Evolutionary conservation across 2,797 vertebrate genomes (phyloP).

Genomic region (Anguilla marmorata): DNA sequence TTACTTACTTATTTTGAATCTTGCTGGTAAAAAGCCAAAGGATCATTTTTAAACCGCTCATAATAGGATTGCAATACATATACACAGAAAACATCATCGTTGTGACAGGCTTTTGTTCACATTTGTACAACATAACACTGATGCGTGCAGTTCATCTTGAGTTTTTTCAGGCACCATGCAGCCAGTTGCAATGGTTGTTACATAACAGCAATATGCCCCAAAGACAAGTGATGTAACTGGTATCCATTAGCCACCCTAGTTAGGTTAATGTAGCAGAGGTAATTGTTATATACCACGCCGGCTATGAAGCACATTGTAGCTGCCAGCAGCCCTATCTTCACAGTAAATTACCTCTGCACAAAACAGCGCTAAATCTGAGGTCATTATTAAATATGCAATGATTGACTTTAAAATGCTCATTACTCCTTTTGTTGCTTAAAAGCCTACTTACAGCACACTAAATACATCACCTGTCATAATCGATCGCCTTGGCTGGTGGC

Average conservation of each 20-base stretch:
- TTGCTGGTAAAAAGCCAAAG: not conserved
- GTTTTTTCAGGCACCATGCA: not conserved
- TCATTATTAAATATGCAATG: not conserved
- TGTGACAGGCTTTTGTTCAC: not conserved
- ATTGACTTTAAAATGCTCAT: not conserved
- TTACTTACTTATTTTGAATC: not conserved
- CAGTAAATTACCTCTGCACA: slow-evolving; percentile 6
- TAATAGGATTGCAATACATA: not conserved
- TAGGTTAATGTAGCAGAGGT: slow-evolving; percentile 14
- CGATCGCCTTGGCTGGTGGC: not conserved
- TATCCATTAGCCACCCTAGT: not conserved
- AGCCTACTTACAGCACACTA: slow-evolving; percentile 5
- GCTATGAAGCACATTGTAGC: not conserved
- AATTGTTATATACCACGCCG: slow-evolving; percentile 2
- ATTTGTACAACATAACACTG: not conserved
- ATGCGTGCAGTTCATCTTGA: not conserved
- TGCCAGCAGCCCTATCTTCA: not conserved
- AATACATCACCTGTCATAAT: slow-evolving; percentile 14
- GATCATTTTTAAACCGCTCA: not conserved
- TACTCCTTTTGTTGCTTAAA: not conserved
- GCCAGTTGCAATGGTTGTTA: not conserved
- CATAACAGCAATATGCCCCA: not conserved
- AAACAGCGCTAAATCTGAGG: not conserved
- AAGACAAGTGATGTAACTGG: not conserved
- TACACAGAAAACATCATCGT: not conserved